phyloP scores from a whole-genome alignment of 2,113 vertebrate species.

The Hippocampus guttulatus region DNA sequence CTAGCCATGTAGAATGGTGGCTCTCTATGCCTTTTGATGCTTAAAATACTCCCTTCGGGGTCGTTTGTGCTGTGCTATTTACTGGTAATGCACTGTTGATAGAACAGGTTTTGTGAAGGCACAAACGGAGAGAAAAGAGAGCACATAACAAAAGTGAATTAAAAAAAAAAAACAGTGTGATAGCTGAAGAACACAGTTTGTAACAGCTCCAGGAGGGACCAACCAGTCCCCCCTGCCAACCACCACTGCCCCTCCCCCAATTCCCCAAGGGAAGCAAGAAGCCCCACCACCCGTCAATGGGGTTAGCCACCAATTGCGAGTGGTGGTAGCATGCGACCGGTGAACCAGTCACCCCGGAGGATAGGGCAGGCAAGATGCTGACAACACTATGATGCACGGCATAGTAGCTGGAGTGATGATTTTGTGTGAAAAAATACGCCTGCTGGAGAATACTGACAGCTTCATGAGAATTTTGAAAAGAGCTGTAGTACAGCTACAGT shows the following conservation, averaged over 20 bases:
- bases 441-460: conserved; percentile 38
- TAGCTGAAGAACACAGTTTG: neutral
- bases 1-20: neutral
- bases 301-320: too few relatives aligned
- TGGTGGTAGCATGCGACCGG: too few relatives aligned
- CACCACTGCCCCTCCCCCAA: too few relatives aligned
- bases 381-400: too few relatives aligned
- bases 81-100: neutral
- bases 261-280: too few relatives aligned
- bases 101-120: neutral
- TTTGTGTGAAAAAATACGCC: conserved; percentile 46
- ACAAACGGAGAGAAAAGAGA: neutral
- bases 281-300: too few relatives aligned
- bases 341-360: too few relatives aligned
- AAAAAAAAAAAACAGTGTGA: neutral
- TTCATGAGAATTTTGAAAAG: neutral
- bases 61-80: neutral
- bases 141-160: too few relatives aligned
- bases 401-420: neutral
- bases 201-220: neutral
- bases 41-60: neutral
- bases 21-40: neutral
- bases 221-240: too few relatives aligned
- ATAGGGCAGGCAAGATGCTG: too few relatives aligned
- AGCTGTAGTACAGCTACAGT: neutral